These are phyloP conservation scores for Psittacula cyanocephala DNA, from an alignment of 2,113 vertebrate genomes.

Conservation along the genomic window DNA sequence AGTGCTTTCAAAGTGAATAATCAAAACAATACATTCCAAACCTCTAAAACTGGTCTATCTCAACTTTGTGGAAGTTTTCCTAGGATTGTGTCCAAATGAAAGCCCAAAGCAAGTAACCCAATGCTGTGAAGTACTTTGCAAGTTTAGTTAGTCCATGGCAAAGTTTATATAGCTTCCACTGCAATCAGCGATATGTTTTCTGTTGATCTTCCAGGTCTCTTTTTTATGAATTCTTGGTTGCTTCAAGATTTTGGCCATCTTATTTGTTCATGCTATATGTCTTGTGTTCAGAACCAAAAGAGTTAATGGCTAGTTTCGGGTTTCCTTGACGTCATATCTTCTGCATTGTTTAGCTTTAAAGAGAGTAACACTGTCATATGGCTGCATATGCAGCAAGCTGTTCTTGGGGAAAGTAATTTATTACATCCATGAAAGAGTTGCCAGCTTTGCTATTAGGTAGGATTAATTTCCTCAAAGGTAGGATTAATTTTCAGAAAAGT, in stretches of 20 bases:
- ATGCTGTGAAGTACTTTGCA: not conserved
- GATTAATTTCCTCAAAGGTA: not conserved
- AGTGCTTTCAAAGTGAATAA: not conserved
- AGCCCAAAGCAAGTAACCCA: not conserved
- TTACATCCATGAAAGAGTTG: not conserved
- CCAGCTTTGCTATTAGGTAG: not conserved
- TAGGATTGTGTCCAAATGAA: not conserved
- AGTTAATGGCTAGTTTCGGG: not conserved
- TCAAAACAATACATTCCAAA: not conserved
- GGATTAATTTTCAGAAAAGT: not conserved
- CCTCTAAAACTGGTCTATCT: accelerated
- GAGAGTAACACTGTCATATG: not conserved
- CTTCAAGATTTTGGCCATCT: not conserved
- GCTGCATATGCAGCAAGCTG: not conserved
- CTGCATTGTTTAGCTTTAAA: not conserved
- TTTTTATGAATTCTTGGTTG: not conserved
- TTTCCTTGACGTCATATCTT: not conserved
- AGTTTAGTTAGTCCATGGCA: not conserved
- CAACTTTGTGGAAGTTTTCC: not conserved
- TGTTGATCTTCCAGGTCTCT: not conserved
- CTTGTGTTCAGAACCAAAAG: not conserved
- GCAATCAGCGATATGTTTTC: not conserved
- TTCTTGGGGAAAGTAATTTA: not conserved
- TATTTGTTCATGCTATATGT: not conserved
- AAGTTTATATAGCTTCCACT: not conserved